These are phyloP conservation scores for Micromussa lordhowensis DNA, from an alignment of 92 coral and sea anemone genomes.

Conservation along the genomic window DNA sequence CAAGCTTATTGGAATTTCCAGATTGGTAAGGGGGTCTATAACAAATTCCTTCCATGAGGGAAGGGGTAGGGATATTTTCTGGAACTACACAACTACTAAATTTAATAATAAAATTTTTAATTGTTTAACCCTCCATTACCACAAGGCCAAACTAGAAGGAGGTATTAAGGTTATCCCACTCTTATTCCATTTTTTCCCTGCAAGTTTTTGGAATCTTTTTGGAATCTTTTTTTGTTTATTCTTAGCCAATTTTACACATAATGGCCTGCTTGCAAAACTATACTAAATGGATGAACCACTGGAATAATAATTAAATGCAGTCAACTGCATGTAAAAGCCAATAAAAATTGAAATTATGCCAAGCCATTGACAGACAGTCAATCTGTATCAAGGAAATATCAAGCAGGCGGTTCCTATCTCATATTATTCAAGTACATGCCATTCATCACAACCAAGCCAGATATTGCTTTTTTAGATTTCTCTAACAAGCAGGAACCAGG, in stretches of 20 bases:
- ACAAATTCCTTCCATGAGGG: too few species aligned
- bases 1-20: too few species aligned
- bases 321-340: not conserved
- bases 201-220: not conserved
- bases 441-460: not conserved
- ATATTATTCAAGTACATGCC: not conserved
- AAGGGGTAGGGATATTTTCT: too few species aligned
- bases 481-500: not conserved
- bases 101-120: not conserved
- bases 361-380: slow-evolving; percentile 9
- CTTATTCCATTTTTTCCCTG: not conserved
- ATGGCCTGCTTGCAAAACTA: not conserved
- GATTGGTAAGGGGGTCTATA: too few species aligned
- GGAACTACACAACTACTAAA: too few species aligned
- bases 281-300: not conserved
- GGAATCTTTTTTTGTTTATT: not conserved
- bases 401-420: not conserved
- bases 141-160: not conserved
- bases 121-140: not conserved
- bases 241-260: not conserved
- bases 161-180: not conserved
- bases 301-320: not conserved
- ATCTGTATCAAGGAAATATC: not conserved
- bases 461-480: not conserved
- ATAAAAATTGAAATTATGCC: not conserved